Percentiles rank a stretch among this genome's conserved stretches.
Conservation (phyloP, 2,113 vertebrate genomes). For the Agapornis roseicollis region DNA sequence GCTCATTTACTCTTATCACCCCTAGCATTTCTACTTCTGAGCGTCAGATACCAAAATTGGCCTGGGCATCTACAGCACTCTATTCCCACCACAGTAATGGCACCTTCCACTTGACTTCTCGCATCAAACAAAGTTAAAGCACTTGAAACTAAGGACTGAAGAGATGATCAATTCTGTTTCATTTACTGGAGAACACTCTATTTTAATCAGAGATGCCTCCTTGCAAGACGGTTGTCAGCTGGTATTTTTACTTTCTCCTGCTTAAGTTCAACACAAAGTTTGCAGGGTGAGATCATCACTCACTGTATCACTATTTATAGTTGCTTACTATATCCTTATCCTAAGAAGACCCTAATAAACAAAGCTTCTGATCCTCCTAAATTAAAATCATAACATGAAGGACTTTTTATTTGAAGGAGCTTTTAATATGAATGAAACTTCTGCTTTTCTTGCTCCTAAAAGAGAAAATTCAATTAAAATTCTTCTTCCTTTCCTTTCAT, state of each 20-base stretch:
- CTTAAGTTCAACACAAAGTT: background rate
- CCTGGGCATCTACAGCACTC: background rate
- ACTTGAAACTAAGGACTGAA: background rate
- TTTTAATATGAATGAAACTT: background rate
- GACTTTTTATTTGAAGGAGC: background rate
- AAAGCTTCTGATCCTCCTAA: background rate
- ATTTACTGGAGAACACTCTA: background rate
- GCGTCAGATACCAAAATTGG: background rate
- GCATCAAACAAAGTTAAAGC: background rate
- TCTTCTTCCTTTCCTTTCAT: background rate
- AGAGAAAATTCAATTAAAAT: background rate
- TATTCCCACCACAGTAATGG: background rate
- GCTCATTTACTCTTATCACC: background rate
- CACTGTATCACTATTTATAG: background rate
- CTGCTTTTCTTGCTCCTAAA: background rate
- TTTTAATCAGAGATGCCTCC: background rate
- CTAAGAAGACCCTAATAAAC: background rate
- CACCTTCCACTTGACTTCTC: slow-evolving; percentile 23
- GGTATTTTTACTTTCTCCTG: background rate
- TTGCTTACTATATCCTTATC: background rate
- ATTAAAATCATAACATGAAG: background rate
- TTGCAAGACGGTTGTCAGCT: background rate
- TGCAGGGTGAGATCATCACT: background rate
- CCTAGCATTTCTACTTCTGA: background rate
- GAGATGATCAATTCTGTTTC: background rate